Base-by-base conservation (phyloP, 2,113 vertebrate genomes). In the Rhinoderma darwinii region DNA sequence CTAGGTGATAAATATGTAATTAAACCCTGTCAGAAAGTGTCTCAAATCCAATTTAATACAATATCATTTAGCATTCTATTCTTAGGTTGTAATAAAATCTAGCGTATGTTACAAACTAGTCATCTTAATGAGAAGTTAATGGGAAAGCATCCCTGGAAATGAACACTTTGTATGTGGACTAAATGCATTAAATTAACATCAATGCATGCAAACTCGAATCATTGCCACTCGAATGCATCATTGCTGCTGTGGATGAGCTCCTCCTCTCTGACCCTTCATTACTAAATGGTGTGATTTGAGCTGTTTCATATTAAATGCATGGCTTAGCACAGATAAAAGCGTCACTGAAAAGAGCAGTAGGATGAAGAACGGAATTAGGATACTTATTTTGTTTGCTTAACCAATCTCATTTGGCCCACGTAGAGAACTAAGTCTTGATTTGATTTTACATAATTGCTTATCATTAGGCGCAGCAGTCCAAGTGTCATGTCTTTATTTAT, bases 241-340 rank as follows among this genome's bases (percentile, higher is more conserved):
- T 86, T 12, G 68, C 88, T 85, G 89, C 91, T 4, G 88, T 91
- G 92, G 92, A 91, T 86, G 59, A 88, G 87, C 91, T 87, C 77
- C 54, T 91, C 89, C 91, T 91, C 91, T 92, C 86, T 88, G 87
- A 86, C 85, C 92, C 90, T 91, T 94, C 92, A 92, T 94, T 93
- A 94, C 90, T 89, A 94, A 94, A 95, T 94, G 95, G 94, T 95
- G 94, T 95, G 92, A 95, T 95, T 94, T 93, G 90, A 93, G 95
- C 93, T 96, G 96, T 96, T 96, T 96, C 95, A 95, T 95, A 96
- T 95, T 96, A 96, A 96, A 95, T 94, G 94, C 94, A 94, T 95
- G 94, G 95, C 93, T 93, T 94, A 94, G 92, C 93, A 91, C 92
- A 93, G 94, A 94, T 94, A 94, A 95, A 95, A 93, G 91, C 93